Evolutionary conservation across 1,140 invertebrate genomes (phyloP), one percentile per base, ranked within the genome.

Genomic region (Leptinotarsa texana): DNA sequence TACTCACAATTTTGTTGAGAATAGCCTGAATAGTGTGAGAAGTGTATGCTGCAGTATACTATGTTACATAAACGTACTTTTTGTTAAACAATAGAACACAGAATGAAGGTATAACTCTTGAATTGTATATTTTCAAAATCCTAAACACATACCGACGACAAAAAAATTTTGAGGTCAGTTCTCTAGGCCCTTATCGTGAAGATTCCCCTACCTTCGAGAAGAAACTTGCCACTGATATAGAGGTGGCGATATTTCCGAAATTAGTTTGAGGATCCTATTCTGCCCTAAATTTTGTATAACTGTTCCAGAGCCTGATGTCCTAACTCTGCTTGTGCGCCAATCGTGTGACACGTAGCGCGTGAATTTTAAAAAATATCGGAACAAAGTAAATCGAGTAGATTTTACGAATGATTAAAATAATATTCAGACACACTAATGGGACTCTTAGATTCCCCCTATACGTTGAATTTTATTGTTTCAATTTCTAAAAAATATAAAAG

Each of bases 381-480:
- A 70, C 67, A 72, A 42, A 72, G 69, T 72, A 49, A 69, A 48
- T 24, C 51, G 33, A 62, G 11, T 24, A 27, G 15, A 61, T 62
- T 73, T 73, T 73, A 73, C 51, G 61, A 47, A 73, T 73, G 61
- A 73, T 73, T 62, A 24, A 65, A 69, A 69, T 42, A n/a, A 57
- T 57, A 69, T 69, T 69, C 48, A 42, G 68, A 69, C 68, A 48
- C 48, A 69, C 68, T 27, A 33, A 73, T 73, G 71, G 71, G 71
- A 73, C 61, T 62, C 61, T 63, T 65, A 73, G 17, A 73, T 73
- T 33, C 57, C 57, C 33, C 62, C 61, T 73, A 73, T 27, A 73
- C 33, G 61, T 65, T 42, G 33, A 73, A 65, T 73, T 72, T 73
- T 73, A 73, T 73, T 65, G 57, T 63, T 65, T 63, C 61, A 73